Conservation (phyloP, 2,888 invertebrate species). For the Drosophila picticornis region DNA sequence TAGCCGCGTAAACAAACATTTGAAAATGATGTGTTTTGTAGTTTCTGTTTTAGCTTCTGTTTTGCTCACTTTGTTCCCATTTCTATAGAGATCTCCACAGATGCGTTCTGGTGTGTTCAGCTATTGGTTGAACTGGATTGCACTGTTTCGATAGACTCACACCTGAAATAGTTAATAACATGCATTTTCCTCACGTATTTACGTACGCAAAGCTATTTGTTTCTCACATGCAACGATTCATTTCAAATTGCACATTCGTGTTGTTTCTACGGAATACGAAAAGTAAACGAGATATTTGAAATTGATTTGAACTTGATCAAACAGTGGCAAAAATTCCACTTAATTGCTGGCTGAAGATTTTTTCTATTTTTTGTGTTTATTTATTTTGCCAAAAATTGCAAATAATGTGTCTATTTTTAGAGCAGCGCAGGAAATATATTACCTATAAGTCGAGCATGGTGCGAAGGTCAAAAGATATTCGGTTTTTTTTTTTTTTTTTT, state of each 20-base stretch:
- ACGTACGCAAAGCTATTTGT: conserved; percentile 11
- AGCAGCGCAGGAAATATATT: conserved; percentile 50
- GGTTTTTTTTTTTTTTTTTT: background rate
- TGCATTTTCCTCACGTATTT: conserved; percentile 58
- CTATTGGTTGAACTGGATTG: conserved; percentile 44
- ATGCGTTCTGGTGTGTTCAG: conserved; percentile 42
- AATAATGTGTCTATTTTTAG: conserved; percentile 47
- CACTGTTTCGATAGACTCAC: conserved; percentile 17
- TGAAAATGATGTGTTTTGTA: conserved; percentile 57
- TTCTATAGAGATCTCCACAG: conserved; percentile 35
- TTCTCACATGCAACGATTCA: conserved; percentile 39
- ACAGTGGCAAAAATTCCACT: conserved; percentile 13
- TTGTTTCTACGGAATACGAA: conserved; percentile 6
- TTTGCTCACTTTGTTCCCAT: conserved; percentile 45
- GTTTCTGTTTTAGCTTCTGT: conserved; percentile 49
- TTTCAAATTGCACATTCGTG: conserved; percentile 42
- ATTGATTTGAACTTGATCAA: conserved; percentile 41
- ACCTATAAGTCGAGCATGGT: conserved; percentile 24
- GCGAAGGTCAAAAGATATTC: conserved; percentile 59
- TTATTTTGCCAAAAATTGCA: conserved; percentile 46
- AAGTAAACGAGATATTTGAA: conserved; percentile 13
- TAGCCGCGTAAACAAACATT: conserved; percentile 72
- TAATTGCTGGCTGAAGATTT: background rate
- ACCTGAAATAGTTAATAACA: conserved; percentile 38
- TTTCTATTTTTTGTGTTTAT: background rate